Evolutionary conservation across 2,797 vertebrate species (phyloP), one percentile per base, ranked within the genome.

Genomic region (Oreochromis mossambicus): DNA sequence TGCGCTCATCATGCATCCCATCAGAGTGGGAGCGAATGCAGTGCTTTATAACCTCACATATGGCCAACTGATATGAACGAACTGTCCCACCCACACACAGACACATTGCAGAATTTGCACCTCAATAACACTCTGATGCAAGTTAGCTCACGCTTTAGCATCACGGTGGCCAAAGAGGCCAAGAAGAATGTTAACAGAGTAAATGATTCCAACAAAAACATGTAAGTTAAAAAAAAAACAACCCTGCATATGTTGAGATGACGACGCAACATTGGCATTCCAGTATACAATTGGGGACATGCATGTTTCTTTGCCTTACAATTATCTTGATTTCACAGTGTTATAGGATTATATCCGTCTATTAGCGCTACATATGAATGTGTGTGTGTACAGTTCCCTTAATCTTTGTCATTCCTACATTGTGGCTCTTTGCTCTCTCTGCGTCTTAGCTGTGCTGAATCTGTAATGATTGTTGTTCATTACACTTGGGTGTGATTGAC

Each of bases 401-500:
- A 21, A 38, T 84, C 56, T n/a, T 80, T 48, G 21, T 52, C 7
- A 4, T 54, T 82, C 68, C 75, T 51, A 11, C 77, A 36, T 36
- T 26, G 43, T 34, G 29, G 19, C 61, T 83, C 66, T 86, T 80
- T 36, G 41, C 52, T 54, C 56, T 78, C 66, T 83, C 70, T 79
- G 81, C 85, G 36, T 70, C 84, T 81, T 13, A 84, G 89, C 91
- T 77, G 58, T 85, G 73, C 90, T 82, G 75, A 89, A 87, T 90
- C 83, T 94, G 90, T 95, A 94, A 95, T 92, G 87, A 91, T 90
- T 85, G 86, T 94, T 94, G 90, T 89, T 89, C 80, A 90, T 95
- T 86, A 85, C 95, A 95, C 93, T 88, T 76, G 6, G 21, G 88
- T 93, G 95, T 91, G 87, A 92, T 94, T 96, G 94, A 96, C 94